Percentiles rank a stretch among this genome's conserved stretches.
These are phyloP conservation scores for Zaprionus gabonicus DNA, from an alignment of 1,140 invertebrate genomes.

Conservation along the genomic window DNA sequence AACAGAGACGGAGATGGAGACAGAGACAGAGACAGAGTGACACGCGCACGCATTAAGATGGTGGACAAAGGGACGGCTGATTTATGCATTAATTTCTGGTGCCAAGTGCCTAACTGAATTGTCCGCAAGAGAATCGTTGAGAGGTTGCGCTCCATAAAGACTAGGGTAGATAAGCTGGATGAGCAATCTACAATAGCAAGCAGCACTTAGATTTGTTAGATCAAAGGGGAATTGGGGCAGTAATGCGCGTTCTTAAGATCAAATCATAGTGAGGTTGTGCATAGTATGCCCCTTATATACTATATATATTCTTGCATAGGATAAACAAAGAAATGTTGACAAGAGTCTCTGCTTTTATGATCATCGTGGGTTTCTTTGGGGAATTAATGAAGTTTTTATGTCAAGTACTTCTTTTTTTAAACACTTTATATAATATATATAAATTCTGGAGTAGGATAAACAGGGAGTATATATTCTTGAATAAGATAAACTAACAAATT, in stretches of 20 bases:
- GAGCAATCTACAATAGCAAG: background rate
- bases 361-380: too few species aligned
- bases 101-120: constrained; percentile 57
- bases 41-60: background rate
- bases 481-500: too few species aligned
- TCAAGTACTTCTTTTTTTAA: too few species aligned
- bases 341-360: too few species aligned
- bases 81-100: constrained; percentile 49
- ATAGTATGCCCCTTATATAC: too few species aligned
- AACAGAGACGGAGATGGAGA: background rate
- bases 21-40: constrained; percentile 1
- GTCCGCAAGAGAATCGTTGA: constrained; percentile 1
- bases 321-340: too few species aligned
- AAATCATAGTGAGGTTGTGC: too few species aligned
- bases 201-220: background rate
- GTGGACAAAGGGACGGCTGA: constrained; percentile 15
- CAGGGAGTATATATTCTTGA: too few species aligned
- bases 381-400: too few species aligned
- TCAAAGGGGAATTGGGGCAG: background rate
- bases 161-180: background rate
- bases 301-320: too few species aligned
- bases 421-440: too few species aligned
- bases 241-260: background rate
- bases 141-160: background rate
- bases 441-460: too few species aligned